These are phyloP conservation scores for Acanthiza pusilla DNA, from an alignment of 2,797 vertebrate genomes.

Conservation along the genomic window DNA sequence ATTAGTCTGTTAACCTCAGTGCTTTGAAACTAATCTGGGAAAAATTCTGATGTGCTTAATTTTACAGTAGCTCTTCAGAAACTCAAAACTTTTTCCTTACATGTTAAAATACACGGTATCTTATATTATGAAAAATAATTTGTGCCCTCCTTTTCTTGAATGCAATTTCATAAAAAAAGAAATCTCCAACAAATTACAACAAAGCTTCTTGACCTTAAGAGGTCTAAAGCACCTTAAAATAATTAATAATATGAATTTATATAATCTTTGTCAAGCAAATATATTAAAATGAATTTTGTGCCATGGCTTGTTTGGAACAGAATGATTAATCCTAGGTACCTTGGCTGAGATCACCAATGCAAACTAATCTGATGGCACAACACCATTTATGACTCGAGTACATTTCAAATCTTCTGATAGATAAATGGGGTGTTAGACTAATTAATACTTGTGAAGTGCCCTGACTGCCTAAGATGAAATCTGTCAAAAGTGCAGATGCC, in stretches of 20 bases:
- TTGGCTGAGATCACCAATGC: neutral
- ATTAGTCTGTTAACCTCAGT: neutral
- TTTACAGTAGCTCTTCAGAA: neutral
- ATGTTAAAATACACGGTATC: neutral
- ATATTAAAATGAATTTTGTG: neutral
- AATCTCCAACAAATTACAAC: neutral
- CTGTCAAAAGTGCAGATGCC: neutral
- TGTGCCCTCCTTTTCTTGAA: neutral
- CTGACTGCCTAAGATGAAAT: neutral
- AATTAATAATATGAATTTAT: neutral
- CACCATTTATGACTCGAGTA: neutral
- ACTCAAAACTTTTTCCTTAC: neutral
- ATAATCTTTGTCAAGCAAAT: neutral
- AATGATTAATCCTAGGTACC: neutral
- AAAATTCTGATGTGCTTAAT: neutral
- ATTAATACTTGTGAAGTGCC: slow-evolving; percentile 3
- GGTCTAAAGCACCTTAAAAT: neutral
- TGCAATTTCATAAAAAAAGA: neutral
- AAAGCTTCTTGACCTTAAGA: neutral
- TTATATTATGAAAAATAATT: neutral
- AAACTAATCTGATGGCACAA: neutral
- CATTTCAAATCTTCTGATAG: neutral
- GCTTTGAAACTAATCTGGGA: neutral
- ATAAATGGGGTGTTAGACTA: neutral
- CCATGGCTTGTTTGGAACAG: neutral